Percentiles rank a stretch among this genome's conserved stretches.
phyloP scores from a whole-genome alignment of 2,113 vertebrate species.

The Proterorhinus semilunaris region DNA sequence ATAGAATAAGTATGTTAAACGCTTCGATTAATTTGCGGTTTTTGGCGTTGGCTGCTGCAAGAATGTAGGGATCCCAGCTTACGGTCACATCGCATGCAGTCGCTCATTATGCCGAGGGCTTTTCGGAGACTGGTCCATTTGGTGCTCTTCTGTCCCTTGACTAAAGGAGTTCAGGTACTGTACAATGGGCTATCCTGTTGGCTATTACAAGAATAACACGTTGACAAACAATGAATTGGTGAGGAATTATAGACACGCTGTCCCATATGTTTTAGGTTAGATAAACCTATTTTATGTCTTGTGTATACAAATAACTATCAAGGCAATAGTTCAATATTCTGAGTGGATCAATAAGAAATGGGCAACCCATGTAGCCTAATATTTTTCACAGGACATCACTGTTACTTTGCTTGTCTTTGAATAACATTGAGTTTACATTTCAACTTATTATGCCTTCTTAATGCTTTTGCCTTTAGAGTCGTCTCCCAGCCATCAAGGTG shows the following conservation, averaged over 20 bases:
- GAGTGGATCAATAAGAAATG: too few species aligned
- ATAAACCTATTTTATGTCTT: too few species aligned
- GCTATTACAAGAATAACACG: too few species aligned
- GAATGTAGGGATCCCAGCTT: conserved; percentile 46
- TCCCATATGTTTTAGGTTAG: too few species aligned
- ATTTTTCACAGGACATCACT: neutral
- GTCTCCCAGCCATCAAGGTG: conserved; percentile 90
- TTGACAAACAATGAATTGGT: too few species aligned
- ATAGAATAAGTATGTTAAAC: neutral
- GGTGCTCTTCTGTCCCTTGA: conserved; percentile 87
- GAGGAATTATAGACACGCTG: too few species aligned
- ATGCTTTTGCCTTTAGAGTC: conserved; percentile 70
- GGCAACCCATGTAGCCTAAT: neutral
- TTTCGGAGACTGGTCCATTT: conserved; percentile 84
- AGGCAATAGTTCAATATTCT: too few species aligned
- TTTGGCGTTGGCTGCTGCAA: conserved; percentile 23
- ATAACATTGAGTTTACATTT: neutral
- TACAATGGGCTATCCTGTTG: too few species aligned
- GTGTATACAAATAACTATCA: too few species aligned
- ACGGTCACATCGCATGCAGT: conserved; percentile 24
- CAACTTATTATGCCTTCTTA: neutral
- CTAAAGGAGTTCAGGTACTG: conserved; percentile 84
- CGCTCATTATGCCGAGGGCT: conserved; percentile 81
- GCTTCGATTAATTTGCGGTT: neutral
- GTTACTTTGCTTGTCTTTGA: neutral